These are phyloP conservation scores for Poeciliopsis prolifica DNA, from an alignment of 2,113 vertebrate genomes.

Conservation along the genomic window DNA sequence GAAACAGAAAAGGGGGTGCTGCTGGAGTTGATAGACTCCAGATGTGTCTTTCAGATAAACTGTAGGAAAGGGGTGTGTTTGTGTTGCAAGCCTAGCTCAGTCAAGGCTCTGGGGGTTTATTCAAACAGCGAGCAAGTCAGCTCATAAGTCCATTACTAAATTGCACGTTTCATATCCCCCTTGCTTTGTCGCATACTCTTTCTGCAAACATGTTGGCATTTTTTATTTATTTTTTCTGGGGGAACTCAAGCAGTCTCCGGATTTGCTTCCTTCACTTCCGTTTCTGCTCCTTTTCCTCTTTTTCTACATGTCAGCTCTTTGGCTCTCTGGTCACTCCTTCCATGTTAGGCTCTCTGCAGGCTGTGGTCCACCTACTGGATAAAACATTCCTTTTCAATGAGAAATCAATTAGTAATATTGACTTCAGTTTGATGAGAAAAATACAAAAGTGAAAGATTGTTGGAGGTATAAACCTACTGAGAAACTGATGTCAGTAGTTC, in stretches of 20 bases:
- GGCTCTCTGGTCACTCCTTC: slow-evolving; percentile 40
- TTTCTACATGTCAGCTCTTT: slow-evolving; percentile 58
- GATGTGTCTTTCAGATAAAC: slow-evolving; percentile 86
- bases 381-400: slow-evolving; percentile 58
- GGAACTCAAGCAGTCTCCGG: slow-evolving; percentile 57
- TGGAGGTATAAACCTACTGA: not conserved
- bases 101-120: slow-evolving; percentile 78
- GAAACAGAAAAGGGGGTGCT: slow-evolving; percentile 74
- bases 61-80: slow-evolving; percentile 82
- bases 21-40: slow-evolving; percentile 85
- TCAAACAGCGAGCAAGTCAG: slow-evolving; percentile 72
- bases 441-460: not conserved
- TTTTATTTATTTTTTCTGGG: slow-evolving; percentile 21
- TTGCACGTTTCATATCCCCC: slow-evolving; percentile 59
- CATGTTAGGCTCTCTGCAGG: slow-evolving; percentile 39
- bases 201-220: slow-evolving; percentile 55
- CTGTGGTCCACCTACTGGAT: slow-evolving; percentile 69
- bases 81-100: slow-evolving; percentile 77
- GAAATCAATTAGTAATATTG: slow-evolving; percentile 18
- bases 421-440: not conserved
- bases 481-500: not conserved
- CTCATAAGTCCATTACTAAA: slow-evolving; percentile 73
- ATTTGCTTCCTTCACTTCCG: slow-evolving; percentile 59
- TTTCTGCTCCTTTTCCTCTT: slow-evolving; percentile 54
- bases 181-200: slow-evolving; percentile 41